Conservation (phyloP, 2,113 vertebrate species). For the Cynocephalus volans region DNA sequence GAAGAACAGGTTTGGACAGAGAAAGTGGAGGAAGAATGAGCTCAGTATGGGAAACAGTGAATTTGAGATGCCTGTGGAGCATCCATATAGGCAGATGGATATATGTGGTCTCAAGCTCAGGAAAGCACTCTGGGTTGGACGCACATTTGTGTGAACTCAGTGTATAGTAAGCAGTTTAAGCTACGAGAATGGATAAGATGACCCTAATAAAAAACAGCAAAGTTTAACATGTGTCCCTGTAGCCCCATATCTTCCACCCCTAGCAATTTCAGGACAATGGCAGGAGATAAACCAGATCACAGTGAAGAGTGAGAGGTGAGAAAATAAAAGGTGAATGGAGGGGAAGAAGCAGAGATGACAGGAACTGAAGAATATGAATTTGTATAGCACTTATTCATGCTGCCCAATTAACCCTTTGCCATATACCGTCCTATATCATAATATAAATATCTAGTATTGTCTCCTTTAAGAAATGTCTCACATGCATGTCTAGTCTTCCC, state of each 20-base stretch:
- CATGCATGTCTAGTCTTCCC: neutral
- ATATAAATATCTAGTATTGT: neutral
- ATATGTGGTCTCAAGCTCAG: neutral
- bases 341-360: neutral
- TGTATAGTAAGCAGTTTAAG: neutral
- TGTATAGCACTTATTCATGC: neutral
- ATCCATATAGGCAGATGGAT: neutral
- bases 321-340: neutral
- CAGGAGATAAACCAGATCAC: slow-evolving; percentile 22
- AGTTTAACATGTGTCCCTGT: neutral
- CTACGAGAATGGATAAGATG: neutral
- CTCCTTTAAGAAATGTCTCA: neutral
- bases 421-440: neutral
- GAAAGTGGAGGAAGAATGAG: neutral
- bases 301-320: neutral
- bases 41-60: neutral
- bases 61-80: neutral
- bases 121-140: neutral
- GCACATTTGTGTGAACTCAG: slow-evolving; percentile 17
- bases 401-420: slow-evolving; percentile 11
- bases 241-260: neutral
- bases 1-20: neutral
- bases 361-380: slow-evolving; percentile 21
- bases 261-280: neutral
- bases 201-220: neutral